Percentiles rank a stretch among this genome's conserved stretches.
These are phyloP conservation scores for Myripristis murdjan DNA, from an alignment of 2,797 vertebrate genomes.

Conservation along the genomic window DNA sequence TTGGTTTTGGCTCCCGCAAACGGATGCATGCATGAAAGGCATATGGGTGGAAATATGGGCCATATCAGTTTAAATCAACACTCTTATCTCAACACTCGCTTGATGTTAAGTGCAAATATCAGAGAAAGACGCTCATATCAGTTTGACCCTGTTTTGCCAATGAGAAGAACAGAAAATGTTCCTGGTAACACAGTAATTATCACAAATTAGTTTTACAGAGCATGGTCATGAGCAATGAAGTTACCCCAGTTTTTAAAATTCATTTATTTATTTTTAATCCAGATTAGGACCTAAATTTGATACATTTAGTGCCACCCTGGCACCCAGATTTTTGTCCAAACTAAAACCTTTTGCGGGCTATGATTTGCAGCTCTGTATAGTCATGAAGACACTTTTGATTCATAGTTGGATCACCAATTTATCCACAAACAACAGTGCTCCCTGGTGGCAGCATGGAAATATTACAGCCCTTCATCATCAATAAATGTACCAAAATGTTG, in stretches of 20 bases:
- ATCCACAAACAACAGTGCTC: constrained; percentile 43
- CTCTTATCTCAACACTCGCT: constrained; percentile 26
- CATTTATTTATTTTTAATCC: constrained; percentile 13
- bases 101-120: constrained; percentile 32
- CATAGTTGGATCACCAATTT: background rate
- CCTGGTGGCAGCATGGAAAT: constrained; percentile 54
- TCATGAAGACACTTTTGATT: background rate
- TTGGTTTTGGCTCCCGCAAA: constrained; percentile 31
- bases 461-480: constrained; percentile 1
- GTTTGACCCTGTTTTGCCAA: constrained; percentile 45
- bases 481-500: background rate
- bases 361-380: constrained; percentile 6
- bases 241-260: constrained; percentile 28
- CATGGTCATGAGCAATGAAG: constrained; percentile 63
- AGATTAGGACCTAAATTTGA: background rate
- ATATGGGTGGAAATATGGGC: constrained; percentile 13
- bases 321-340: background rate
- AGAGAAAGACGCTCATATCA: constrained; percentile 20
- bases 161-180: constrained; percentile 31
- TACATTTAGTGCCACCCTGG: constrained; percentile 1
- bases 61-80: constrained; percentile 30
- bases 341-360: constrained; percentile 5
- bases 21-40: constrained; percentile 16
- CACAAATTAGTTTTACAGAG: constrained; percentile 50
- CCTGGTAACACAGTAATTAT: constrained; percentile 48